Conservation (phyloP, 1,140 invertebrate genomes). For the Pseudobourletiella spinata region DNA sequence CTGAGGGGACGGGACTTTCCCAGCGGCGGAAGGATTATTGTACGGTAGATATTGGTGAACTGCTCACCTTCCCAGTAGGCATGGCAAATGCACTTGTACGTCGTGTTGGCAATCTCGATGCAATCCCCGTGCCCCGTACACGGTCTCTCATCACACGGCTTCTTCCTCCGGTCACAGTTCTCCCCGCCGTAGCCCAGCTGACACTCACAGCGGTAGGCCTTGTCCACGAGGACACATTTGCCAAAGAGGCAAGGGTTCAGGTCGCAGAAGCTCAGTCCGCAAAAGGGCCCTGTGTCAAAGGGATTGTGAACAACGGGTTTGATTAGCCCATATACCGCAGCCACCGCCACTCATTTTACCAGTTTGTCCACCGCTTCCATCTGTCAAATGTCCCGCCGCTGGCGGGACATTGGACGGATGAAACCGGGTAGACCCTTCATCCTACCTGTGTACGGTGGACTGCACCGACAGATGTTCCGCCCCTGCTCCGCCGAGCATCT, state of each 20-base stretch:
- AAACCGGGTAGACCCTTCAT: too few species aligned
- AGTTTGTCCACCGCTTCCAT: not conserved
- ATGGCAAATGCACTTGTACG: conserved; percentile 58
- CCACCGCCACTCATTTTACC: not conserved
- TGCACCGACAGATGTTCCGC: conserved; percentile 52
- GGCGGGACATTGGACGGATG: conserved; percentile 10
- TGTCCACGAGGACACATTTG: conserved; percentile 48
- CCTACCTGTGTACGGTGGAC: conserved; percentile 46
- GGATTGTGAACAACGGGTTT: not conserved
- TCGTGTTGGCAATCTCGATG: conserved; percentile 49
- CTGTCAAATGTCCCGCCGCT: not conserved
- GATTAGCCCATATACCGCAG: not conserved
- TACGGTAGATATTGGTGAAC: not conserved
- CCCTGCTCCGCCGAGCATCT: conserved; percentile 49
- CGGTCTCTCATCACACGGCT: conserved; percentile 57
- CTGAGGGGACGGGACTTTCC: too few species aligned
- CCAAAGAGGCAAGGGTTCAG: conserved; percentile 60
- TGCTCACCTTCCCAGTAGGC: conserved; percentile 60
- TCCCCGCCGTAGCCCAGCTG: conserved; percentile 49
- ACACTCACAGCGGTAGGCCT: conserved; percentile 44
- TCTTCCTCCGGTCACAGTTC: conserved; percentile 53
- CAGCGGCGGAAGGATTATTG: not conserved
- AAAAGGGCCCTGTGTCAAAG: conserved; percentile 52
- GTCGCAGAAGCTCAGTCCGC: conserved; percentile 59
- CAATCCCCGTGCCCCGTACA: conserved; percentile 61